phyloP scores from a whole-genome alignment of 2,888 invertebrate species.

The Lumbricus terrestris region DNA sequence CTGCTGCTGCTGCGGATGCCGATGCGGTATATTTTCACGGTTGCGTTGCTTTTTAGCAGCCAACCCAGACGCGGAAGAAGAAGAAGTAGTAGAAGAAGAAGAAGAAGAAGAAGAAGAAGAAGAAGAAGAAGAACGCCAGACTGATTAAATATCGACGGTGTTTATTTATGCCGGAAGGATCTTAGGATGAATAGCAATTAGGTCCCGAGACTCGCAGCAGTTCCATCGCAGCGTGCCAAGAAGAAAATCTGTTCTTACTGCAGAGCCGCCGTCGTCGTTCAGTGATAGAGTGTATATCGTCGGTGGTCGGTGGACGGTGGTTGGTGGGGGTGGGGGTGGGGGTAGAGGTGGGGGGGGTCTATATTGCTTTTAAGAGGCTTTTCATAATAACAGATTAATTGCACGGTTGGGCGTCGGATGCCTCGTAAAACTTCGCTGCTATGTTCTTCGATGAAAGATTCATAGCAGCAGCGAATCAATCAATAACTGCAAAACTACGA shows the following conservation, averaged over 20 bases:
- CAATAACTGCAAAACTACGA: background rate
- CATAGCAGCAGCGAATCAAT: background rate
- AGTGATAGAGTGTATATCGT: background rate
- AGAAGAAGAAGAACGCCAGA: background rate
- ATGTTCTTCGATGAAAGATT: background rate
- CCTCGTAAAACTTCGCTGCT: background rate
- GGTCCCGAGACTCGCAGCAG: background rate
- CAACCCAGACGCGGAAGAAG: background rate
- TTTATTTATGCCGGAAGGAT: slow-evolving; percentile 3
- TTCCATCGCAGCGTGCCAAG: background rate
- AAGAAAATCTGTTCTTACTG: background rate
- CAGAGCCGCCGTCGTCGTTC: too few species aligned
- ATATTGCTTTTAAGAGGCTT: background rate
- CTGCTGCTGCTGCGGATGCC: background rate
- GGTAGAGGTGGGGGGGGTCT: background rate
- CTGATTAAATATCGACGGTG: background rate
- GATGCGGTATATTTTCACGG: background rate
- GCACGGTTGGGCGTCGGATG: background rate
- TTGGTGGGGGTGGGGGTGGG: too few species aligned
- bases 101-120: background rate
- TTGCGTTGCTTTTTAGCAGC: background rate
- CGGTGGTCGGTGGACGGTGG: too few species aligned
- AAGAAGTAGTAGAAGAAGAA: background rate
- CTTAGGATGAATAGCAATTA: slow-evolving; percentile 3
- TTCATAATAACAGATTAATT: background rate